Base-by-base conservation (phyloP, 2,113 vertebrate genomes). In the Boleophthalmus pectinirostris region DNA sequence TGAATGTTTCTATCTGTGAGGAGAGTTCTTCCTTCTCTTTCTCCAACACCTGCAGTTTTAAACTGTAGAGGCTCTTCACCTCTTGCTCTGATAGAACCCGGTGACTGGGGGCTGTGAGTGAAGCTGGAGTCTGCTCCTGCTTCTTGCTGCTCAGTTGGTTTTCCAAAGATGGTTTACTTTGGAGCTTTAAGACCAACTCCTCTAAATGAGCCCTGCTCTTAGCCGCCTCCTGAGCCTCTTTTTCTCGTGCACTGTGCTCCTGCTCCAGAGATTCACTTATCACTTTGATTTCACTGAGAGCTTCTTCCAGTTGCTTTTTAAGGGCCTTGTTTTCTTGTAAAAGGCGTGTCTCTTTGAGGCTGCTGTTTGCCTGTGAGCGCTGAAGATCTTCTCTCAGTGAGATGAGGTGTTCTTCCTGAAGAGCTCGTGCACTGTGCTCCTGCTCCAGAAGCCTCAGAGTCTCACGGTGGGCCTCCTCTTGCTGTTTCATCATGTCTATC, bases 21-120 rank as follows among this genome's bases (percentile, higher is more conserved):
- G n/a, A n/a, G n/a, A n/a, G n/a, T n/a, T n/a, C n/a, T n/a, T n/a
- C 82, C 74, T 94, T 95, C 75, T 94, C 93, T 66, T 90, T 94
- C 25, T 95, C 94, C 8, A 95, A 86, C 81, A 96, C 72, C 24
- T 90, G 93, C 68, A 95, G 88, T 60, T 94, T 92, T 0, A 96
- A 81, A 75, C 86, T 92, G 0, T 92, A 93, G 69, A 91, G 93
- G 69, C 90, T 93, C 85, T 95, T 96, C 67, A 95, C 69, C 38
- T 96, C 94, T 74, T 96, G 93, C 79, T 96, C 94, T 95, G 94
- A 96, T 60, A 95, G 74, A 24, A 82, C 90, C 66, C 93, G 92
- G 0, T 91, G 91, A 74, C 94, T 94, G 75, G 95, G 91, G 25
- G 94, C 93, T 45, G 83, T 92, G 72, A 92, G 84, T 78, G 93